These are phyloP conservation scores for Simalia tracyae DNA, from an alignment of 2,797 vertebrate species.

Conservation along the genomic window DNA sequence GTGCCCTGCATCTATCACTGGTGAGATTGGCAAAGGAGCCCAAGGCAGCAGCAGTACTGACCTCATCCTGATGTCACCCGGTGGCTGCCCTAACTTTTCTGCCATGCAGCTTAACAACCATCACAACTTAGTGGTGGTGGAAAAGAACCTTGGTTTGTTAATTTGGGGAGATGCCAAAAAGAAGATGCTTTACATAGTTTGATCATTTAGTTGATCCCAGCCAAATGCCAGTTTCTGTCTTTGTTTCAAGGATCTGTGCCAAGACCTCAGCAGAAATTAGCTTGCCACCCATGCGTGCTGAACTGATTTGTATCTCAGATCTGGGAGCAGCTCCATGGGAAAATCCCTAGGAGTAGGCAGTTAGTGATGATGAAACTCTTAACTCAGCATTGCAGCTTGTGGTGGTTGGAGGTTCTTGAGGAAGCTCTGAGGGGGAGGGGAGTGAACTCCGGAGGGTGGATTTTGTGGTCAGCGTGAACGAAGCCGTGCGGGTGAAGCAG, in stretches of 20 bases:
- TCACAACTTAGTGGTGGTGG: background rate
- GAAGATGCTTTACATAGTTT: background rate
- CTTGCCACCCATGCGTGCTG: background rate
- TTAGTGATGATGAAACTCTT: background rate
- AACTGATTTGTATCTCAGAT: background rate
- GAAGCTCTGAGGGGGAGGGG: background rate
- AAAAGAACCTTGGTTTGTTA: background rate
- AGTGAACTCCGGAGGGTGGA: background rate
- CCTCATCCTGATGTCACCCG: constrained; percentile 68
- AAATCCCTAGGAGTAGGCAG: background rate
- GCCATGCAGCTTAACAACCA: constrained; percentile 50
- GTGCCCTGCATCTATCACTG: constrained; percentile 34
- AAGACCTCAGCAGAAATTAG: background rate
- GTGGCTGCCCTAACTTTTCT: background rate
- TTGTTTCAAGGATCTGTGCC: background rate
- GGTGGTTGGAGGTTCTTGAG: background rate
- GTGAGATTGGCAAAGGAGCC: constrained; percentile 62
- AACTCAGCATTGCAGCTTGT: background rate
- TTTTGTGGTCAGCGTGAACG: background rate
- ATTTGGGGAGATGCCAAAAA: background rate
- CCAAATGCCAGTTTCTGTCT: background rate
- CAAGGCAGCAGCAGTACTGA: constrained; percentile 62
- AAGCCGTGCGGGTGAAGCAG: background rate
- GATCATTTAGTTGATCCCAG: background rate
- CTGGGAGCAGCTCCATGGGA: background rate